These are phyloP conservation scores for Cinclus mexicanus DNA, from an alignment of 2,113 vertebrate genomes.

Conservation along the genomic window DNA sequence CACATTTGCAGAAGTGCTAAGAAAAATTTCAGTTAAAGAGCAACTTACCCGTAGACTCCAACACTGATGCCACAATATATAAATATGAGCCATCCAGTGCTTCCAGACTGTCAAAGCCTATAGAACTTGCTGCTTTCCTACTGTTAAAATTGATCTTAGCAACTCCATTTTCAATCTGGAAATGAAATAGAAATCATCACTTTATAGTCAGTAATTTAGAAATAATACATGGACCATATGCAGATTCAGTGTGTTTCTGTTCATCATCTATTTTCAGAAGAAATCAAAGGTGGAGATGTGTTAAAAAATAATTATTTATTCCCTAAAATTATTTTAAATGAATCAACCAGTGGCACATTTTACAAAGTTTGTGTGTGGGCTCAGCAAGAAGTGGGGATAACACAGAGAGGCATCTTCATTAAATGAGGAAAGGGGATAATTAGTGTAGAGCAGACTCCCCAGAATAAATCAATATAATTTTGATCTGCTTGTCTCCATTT, in stretches of 20 bases:
- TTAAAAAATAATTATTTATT: background rate
- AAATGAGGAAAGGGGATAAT: background rate
- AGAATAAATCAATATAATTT: background rate
- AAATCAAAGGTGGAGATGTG: background rate
- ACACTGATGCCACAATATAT: conserved; percentile 73
- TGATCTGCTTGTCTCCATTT: background rate
- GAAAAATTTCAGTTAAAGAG: background rate
- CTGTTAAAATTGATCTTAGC: conserved; percentile 67
- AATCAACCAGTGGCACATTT: background rate
- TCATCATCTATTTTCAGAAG: background rate
- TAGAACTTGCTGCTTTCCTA: conserved; percentile 53
- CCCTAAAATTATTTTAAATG: background rate
- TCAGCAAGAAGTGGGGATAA: background rate
- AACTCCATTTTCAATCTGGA: conserved; percentile 73
- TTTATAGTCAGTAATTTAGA: background rate
- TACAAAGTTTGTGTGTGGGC: background rate
- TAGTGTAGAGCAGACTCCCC: background rate
- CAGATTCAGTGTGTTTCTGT: background rate
- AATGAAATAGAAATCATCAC: background rate
- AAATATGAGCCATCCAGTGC: conserved; percentile 71
- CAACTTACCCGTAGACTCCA: conserved; percentile 71
- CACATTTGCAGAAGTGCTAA: background rate
- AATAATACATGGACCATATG: background rate
- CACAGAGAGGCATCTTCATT: background rate
- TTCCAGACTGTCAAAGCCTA: conserved; percentile 66